Evolutionary conservation across 2,888 invertebrate genomes (phyloP), one percentile per base, ranked within the genome.

Genomic region (Watsonalla cultraria): DNA sequence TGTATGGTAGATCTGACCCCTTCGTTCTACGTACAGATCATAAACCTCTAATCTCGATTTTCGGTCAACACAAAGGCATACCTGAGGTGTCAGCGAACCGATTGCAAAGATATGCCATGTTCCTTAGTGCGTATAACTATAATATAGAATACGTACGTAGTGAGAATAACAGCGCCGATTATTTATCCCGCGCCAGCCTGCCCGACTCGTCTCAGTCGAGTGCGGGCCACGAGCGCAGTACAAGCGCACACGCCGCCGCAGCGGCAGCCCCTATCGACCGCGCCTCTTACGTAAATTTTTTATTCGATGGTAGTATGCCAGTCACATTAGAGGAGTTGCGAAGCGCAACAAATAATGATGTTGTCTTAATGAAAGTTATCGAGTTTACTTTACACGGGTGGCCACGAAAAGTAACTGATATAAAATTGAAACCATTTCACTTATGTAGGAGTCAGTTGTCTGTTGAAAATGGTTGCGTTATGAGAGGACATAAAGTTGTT

Each of bases 21-120:
- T 68, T 70, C 51, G 51, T 64, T 7, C 47, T 68, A n/a, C 54
- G 65, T 0, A 64, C 65, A 0, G 70, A 67, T 42, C 70, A 68
- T 34, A 66, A 63, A n/a, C 69, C 71, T 0, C 47, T 71, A 0
- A 33, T 67, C 5, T 56, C 66, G 7, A 72, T 71, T 47, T 72
- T 70, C 24, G 66, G 65, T 0, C 62, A 60, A 0, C 35, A 64
- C 8, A 56, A 55, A 45, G 71, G 70, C 1, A 57, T 73, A 6
- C 69, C 71, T 0, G 67, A 67, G 49, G 56, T 66, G 5, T 59
- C 70, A 0, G 71, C 68, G 0, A 67, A 66, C 45, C 46, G 70
- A 0, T 46, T 66, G 14, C 67, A 70, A 35, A 49, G 68, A 2
- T 70, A 72, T 42, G 68, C 70, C 2, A 54, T 70, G n/a, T 70